Evolutionary conservation across 2,113 vertebrate genomes (phyloP).

Genomic region (Pseudorectes ferrugineus): DNA sequence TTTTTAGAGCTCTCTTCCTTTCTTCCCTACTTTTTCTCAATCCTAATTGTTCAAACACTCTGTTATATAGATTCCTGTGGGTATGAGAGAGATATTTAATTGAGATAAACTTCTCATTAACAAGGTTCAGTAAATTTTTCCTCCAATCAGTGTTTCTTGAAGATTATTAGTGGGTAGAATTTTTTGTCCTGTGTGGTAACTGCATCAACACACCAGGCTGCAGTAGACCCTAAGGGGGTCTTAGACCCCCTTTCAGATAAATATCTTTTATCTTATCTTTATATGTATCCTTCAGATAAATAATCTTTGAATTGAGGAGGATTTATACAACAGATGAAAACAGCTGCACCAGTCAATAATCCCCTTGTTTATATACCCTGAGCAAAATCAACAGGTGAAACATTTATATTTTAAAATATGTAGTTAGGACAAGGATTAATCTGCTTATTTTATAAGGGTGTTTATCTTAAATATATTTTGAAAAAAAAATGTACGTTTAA

Average conservation of each 20-base stretch:
- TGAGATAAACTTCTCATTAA: neutral
- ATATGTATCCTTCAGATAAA: neutral
- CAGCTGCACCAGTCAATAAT: neutral
- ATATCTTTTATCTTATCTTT: neutral
- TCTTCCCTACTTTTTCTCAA: neutral
- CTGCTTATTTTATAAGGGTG: neutral
- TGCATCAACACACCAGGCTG: neutral
- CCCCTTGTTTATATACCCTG: neutral
- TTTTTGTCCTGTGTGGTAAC: neutral
- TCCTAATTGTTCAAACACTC: neutral
- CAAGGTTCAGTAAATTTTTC: neutral
- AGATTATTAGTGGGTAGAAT: neutral
- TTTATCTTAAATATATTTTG: neutral
- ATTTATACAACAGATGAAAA: neutral
- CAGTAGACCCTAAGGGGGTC: neutral
- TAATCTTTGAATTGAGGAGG: neutral
- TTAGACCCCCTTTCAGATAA: neutral
- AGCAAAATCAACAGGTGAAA: neutral
- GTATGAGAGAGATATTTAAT: neutral
- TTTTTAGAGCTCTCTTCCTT: neutral
- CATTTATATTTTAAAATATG: neutral
- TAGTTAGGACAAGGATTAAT: neutral
- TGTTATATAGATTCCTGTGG: neutral
- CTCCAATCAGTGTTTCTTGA: neutral
- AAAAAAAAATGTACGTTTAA: neutral